Evolutionary conservation across 1,140 invertebrate species (phyloP).

Genomic region (Spodoptera frugiperda): DNA sequence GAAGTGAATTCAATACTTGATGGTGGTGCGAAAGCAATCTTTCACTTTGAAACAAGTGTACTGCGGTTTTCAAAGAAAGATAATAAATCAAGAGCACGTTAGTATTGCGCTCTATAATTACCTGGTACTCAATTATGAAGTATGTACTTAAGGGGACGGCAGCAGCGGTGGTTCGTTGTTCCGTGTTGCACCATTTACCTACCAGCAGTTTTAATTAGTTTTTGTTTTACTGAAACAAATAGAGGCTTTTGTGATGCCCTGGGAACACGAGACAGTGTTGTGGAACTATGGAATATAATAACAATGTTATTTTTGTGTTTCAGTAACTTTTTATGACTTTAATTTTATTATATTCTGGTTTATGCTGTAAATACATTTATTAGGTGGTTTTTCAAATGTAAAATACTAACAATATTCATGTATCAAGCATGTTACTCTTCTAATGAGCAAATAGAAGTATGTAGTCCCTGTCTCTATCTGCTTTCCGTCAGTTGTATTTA

Average conservation of each 20-base stretch:
- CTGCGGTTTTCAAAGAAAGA: conserved; percentile 22
- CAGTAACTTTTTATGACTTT: conserved; percentile 4
- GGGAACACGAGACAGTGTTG: conserved; percentile 1
- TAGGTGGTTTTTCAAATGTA: neutral
- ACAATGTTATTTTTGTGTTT: conserved; percentile 4
- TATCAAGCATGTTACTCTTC: no score
- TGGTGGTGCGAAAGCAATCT: conserved; percentile 20
- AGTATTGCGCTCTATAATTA: conserved; percentile 37
- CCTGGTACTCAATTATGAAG: conserved; percentile 28
- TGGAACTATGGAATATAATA: neutral
- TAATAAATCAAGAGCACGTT: conserved; percentile 40
- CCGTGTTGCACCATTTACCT: conserved; percentile 8
- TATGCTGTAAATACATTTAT: neutral
- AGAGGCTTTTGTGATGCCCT: neutral
- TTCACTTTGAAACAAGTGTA: conserved; percentile 21
- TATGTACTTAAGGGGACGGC: conserved; percentile 13
- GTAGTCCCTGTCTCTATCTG: neutral
- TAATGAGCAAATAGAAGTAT: no score
- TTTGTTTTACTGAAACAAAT: conserved; percentile 32
- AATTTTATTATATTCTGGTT: conserved; percentile 28
- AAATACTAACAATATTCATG: no score
- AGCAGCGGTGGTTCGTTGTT: neutral
- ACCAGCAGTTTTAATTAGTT: conserved; percentile 34
- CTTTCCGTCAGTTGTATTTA: no score
- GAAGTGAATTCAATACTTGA: conserved; percentile 20